A percentile compares a stretch with the other conserved stretches of the same genome.
Conservation (phyloP, 2,113 vertebrate genomes). For the Sylvia atricapilla region DNA sequence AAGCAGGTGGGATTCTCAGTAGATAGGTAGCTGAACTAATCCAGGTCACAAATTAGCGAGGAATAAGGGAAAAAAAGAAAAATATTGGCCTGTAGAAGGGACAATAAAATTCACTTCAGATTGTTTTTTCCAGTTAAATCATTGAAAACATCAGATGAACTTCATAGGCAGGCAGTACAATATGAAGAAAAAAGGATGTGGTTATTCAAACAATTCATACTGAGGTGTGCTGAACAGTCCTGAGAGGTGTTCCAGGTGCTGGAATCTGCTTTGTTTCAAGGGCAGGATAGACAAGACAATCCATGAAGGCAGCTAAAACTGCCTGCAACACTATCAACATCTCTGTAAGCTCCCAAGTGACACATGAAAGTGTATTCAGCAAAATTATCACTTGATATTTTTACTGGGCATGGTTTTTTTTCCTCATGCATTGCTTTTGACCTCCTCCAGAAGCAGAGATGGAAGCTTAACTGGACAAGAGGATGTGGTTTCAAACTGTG, state of each 20-base stretch:
- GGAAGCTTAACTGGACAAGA: not conserved
- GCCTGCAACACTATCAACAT: not conserved
- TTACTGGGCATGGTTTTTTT: not conserved
- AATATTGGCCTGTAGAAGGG: accelerated
- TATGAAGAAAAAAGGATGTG: no score
- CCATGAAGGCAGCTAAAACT: not conserved
- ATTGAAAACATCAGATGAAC: not conserved
- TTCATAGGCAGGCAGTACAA: not conserved
- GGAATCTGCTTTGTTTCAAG: not conserved
- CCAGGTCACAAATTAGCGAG: not conserved
- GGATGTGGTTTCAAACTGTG: accelerated
- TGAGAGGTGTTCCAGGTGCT: not conserved
- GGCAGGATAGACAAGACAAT: not conserved
- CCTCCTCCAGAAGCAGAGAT: not conserved
- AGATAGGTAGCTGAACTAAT: not conserved
- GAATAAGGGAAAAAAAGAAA: not conserved
- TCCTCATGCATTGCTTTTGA: not conserved
- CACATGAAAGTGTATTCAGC: not conserved
- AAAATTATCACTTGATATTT: not conserved
- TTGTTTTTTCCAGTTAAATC: not conserved
- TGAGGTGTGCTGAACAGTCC: not conserved
- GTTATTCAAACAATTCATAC: not conserved
- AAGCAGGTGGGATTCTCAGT: not conserved
- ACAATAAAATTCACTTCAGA: not conserved
- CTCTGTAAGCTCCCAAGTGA: not conserved